Conservation (phyloP, 2,888 invertebrate genomes). For the Tenodera sinensis region DNA sequence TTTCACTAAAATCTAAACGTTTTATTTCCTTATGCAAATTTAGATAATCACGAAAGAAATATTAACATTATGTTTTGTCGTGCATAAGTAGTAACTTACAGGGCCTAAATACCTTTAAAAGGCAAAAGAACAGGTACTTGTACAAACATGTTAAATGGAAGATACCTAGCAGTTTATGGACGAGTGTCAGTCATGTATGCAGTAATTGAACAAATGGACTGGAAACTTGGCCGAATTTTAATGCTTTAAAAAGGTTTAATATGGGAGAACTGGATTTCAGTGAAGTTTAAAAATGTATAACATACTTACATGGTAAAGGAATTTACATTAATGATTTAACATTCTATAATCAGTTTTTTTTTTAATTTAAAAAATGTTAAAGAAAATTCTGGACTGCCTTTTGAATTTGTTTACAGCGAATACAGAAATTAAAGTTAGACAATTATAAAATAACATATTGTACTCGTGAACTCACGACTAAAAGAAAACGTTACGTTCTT, state of each 20-base stretch:
- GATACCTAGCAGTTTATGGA: not conserved
- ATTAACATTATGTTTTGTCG: too few species aligned
- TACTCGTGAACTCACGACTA: not conserved
- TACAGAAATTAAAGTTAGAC: not conserved
- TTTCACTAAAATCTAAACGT: too few species aligned
- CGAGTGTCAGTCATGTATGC: not conserved
- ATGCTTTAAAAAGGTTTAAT: not conserved
- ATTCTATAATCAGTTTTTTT: not conserved
- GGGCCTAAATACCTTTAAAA: too few species aligned
- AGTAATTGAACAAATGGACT: not conserved
- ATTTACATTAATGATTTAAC: too few species aligned
- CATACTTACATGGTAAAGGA: too few species aligned
- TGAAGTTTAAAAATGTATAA: too few species aligned
- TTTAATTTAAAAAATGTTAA: not conserved
- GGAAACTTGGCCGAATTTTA: not conserved
- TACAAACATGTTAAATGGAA: too few species aligned
- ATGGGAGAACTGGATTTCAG: too few species aligned
- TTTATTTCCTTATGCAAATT: too few species aligned
- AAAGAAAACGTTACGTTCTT: not conserved
- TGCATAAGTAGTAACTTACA: too few species aligned
- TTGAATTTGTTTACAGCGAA: not conserved
- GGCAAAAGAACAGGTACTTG: not conserved
- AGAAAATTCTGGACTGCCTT: not conserved
- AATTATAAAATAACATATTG: not conserved
- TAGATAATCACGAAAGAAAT: too few species aligned